Conservation (phyloP, 2,888 invertebrate species). For the Pollenia labialis region DNA sequence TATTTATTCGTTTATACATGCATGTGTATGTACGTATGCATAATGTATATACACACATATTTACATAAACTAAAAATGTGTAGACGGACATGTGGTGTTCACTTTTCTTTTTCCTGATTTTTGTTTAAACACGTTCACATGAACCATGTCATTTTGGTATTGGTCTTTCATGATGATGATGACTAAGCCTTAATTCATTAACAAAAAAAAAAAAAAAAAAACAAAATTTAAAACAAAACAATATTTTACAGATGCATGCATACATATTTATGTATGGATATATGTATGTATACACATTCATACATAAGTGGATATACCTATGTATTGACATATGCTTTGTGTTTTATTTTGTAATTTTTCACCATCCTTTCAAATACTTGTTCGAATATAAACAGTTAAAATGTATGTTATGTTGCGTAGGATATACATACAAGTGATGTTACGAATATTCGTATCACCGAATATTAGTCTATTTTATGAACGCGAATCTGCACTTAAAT, state of each 20-base stretch:
- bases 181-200: slow-evolving; percentile 43
- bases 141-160: slow-evolving; percentile 29
- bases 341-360: slow-evolving; percentile 24
- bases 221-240: slow-evolving; percentile 40
- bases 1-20: slow-evolving; percentile 19
- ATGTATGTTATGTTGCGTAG: not conserved
- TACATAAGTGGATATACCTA: no score
- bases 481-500: no score
- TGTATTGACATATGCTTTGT: not conserved
- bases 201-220: slow-evolving; percentile 15
- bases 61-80: not conserved
- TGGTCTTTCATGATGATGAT: slow-evolving; percentile 20
- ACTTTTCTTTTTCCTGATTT: slow-evolving; percentile 50
- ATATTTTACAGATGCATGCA: not conserved
- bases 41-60: not conserved
- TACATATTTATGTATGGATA: no score
- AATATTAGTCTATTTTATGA: no score
- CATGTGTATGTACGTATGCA: not conserved
- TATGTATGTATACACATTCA: no score
- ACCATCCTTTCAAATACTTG: slow-evolving; percentile 6
- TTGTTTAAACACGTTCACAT: slow-evolving; percentile 32
- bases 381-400: not conserved
- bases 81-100: not conserved
- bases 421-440: no score
- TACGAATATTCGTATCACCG: no score